A percentile compares a stretch with the other conserved stretches of the same genome.
phyloP scores from a whole-genome alignment of 2,888 invertebrate species.

The Chymomyza caudatula region DNA sequence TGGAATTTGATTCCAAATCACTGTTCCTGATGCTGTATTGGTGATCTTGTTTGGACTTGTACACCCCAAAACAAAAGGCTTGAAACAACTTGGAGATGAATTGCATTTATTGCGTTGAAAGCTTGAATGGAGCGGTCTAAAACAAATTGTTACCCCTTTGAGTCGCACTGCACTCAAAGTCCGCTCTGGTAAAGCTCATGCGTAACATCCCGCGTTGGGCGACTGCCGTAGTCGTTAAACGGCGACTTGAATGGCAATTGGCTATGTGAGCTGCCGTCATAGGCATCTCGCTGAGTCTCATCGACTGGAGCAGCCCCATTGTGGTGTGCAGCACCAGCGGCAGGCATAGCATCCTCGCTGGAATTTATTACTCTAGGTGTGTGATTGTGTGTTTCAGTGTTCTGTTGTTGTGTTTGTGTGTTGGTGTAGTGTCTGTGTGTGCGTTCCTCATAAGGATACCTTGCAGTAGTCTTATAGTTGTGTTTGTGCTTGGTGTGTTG shows the following conservation, averaged over 20 bases:
- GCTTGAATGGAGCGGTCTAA: too few relatives aligned
- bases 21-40: too few relatives aligned
- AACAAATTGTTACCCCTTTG: too few relatives aligned
- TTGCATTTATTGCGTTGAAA: neutral
- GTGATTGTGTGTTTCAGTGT: neutral
- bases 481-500: neutral
- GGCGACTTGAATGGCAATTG: slow-evolving; percentile 58
- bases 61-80: too few relatives aligned
- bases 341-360: slow-evolving; percentile 55
- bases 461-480: neutral
- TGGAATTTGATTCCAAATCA: too few relatives aligned
- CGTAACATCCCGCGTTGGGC: slow-evolving; percentile 54
- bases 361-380: slow-evolving; percentile 35
- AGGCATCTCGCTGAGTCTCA: slow-evolving; percentile 12
- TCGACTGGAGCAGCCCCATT: neutral
- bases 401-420: slow-evolving; percentile 9
- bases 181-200: slow-evolving; percentile 53
- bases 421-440: neutral
- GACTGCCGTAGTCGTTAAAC: slow-evolving; percentile 59
- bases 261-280: slow-evolving; percentile 12
- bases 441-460: neutral
- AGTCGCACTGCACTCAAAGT: slow-evolving; percentile 39
- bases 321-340: slow-evolving; percentile 21
- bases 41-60: too few relatives aligned
- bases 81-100: neutral